These are phyloP conservation scores for Delphinapterus leucas DNA, from an alignment of 2,113 vertebrate species.

Conservation along the genomic window DNA sequence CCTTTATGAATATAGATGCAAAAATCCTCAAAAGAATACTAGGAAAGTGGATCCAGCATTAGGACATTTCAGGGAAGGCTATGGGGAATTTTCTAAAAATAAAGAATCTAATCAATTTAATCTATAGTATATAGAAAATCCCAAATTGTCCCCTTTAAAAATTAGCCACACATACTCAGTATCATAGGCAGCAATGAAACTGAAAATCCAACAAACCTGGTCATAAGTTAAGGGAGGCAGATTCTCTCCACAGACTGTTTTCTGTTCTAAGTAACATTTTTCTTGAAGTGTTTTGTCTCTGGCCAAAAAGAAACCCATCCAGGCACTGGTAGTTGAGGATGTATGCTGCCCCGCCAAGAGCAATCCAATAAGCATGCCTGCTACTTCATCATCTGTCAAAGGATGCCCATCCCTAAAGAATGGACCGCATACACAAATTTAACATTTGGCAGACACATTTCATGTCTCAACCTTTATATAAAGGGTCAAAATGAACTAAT, in stretches of 20 bases:
- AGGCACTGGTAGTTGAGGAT: constrained; percentile 96
- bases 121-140: background rate
- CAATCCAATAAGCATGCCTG: constrained; percentile 95
- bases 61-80: background rate
- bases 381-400: constrained; percentile 89
- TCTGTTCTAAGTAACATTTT: constrained; percentile 92
- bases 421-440: background rate
- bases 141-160: background rate
- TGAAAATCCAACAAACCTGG: constrained; percentile 83
- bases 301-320: constrained; percentile 97
- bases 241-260: constrained; percentile 87
- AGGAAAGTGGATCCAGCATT: background rate
- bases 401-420: constrained; percentile 86
- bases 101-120: background rate
- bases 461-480: background rate
- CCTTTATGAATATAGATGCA: background rate
- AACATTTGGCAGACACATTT: background rate
- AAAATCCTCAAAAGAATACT: constrained; percentile 19
- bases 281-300: constrained; percentile 88
- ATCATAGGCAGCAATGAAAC: background rate
- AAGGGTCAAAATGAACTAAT: background rate
- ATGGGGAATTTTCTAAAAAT: background rate
- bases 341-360: constrained; percentile 97
- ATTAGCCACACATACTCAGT: background rate
- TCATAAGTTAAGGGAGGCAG: constrained; percentile 89